Percentiles rank a stretch among this genome's conserved stretches.
Evolutionary conservation across 2,113 vertebrate genomes (phyloP).

Genomic region (Casuarius casuarius): DNA sequence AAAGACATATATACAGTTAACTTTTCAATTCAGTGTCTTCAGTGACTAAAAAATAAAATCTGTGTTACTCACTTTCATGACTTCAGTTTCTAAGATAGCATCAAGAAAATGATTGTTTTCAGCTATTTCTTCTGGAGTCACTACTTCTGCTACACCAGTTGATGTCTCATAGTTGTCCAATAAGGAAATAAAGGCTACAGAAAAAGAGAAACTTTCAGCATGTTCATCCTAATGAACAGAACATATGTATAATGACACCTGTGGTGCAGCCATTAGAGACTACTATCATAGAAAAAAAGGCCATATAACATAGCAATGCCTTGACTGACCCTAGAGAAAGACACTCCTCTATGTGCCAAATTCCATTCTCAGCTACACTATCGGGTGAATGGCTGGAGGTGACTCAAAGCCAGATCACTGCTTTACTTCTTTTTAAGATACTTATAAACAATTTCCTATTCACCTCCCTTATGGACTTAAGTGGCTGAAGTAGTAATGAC

Average conservation of each 20-base stretch:
- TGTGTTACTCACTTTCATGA: conserved; percentile 82
- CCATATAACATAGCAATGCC: neutral
- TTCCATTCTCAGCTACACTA: neutral
- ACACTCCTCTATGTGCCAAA: neutral
- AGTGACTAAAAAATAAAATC: neutral
- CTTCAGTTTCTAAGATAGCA: conserved; percentile 79
- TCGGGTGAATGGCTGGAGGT: neutral
- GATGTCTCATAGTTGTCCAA: conserved; percentile 86
- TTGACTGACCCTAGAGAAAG: neutral
- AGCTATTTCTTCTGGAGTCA: conserved; percentile 78
- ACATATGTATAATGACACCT: neutral
- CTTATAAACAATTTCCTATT: neutral
- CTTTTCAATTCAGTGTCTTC: neutral
- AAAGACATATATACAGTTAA: neutral
- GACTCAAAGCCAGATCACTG: neutral
- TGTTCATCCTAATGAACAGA: neutral
- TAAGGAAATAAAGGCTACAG: conserved; percentile 82
- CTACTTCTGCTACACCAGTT: conserved; percentile 78
- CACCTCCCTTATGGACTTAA: neutral
- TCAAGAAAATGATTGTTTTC: conserved; percentile 83
- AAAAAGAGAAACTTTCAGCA: neutral
- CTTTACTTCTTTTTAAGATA: neutral
- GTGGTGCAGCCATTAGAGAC: neutral
- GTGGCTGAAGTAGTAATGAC: neutral
- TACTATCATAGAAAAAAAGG: neutral